Conservation (phyloP, 2,888 invertebrate species). For the Eupithecia tripunctaria region DNA sequence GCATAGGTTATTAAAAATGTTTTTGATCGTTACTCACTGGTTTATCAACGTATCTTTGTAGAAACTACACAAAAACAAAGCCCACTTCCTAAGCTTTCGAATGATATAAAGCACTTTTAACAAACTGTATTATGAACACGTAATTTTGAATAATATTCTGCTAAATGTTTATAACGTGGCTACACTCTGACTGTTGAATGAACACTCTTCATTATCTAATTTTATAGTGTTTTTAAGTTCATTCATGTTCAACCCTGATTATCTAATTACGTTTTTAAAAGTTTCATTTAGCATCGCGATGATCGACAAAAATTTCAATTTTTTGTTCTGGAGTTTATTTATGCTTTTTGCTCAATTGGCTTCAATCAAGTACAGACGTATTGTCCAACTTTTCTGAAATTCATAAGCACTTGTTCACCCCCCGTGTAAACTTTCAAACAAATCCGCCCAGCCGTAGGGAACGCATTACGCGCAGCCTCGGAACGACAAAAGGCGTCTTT, state of each 20-base stretch:
- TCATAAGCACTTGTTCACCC: constrained; percentile 35
- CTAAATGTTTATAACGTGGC: too few relatives aligned
- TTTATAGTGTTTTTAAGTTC: neutral
- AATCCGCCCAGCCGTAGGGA: constrained; percentile 73
- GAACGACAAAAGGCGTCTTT: constrained; percentile 73
- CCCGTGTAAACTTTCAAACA: constrained; percentile 76
- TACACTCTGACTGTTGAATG: too few relatives aligned
- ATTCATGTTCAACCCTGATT: too few relatives aligned
- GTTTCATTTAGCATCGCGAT: neutral
- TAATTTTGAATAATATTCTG: too few relatives aligned
- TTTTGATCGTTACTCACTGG: too few relatives aligned
- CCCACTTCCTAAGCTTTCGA: too few relatives aligned
- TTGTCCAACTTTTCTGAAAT: constrained; percentile 28
- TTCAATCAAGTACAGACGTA: constrained; percentile 7
- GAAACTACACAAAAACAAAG: too few relatives aligned
- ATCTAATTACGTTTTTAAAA: neutral
- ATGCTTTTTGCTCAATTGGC: neutral
- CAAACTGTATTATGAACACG: too few relatives aligned
- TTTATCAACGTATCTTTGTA: too few relatives aligned
- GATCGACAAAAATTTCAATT: neutral
- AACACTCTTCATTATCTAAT: too few relatives aligned
- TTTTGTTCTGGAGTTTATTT: neutral
- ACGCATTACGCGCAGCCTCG: constrained; percentile 69
- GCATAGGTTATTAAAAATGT: too few relatives aligned
- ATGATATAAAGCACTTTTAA: too few relatives aligned